phyloP scores from a whole-genome alignment of 2,797 vertebrate species.

The Enteromius mattozi region DNA sequence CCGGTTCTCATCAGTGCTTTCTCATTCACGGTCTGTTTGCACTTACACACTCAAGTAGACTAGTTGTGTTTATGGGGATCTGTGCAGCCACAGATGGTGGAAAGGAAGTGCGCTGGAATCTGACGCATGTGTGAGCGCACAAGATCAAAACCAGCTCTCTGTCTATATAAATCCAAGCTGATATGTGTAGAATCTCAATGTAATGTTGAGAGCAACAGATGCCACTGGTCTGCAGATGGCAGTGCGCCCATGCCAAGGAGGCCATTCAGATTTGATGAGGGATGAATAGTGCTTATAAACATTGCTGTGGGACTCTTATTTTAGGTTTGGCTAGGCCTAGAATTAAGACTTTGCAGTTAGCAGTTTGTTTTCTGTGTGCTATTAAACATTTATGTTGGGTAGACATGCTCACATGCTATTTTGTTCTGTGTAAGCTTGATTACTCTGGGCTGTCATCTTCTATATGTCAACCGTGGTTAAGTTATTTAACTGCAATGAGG shows the following conservation, averaged over 20 bases:
- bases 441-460: conserved; percentile 7
- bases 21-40: conserved; percentile 22
- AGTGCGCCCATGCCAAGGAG: conserved; percentile 7
- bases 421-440: background rate
- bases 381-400: background rate
- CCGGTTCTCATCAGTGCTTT: background rate
- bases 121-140: conserved; percentile 45
- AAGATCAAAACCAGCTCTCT: conserved; percentile 44
- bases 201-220: conserved; percentile 33
- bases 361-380: conserved; percentile 9
- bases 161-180: conserved; percentile 44
- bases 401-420: background rate
- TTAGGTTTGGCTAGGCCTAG: conserved; percentile 16
- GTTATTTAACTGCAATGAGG: conserved; percentile 28
- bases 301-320: conserved; percentile 23
- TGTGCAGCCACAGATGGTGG: conserved; percentile 47
- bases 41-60: conserved; percentile 32
- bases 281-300: conserved; percentile 12
- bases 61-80: conserved; percentile 43
- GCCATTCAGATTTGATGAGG: conserved; percentile 25
- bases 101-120: conserved; percentile 52
- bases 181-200: conserved; percentile 30
- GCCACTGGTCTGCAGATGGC: conserved; percentile 31
- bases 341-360: conserved; percentile 14
- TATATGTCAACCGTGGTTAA: conserved; percentile 42